phyloP scores from a whole-genome alignment of 2,888 invertebrate species.

The Priocnemis perturbator region DNA sequence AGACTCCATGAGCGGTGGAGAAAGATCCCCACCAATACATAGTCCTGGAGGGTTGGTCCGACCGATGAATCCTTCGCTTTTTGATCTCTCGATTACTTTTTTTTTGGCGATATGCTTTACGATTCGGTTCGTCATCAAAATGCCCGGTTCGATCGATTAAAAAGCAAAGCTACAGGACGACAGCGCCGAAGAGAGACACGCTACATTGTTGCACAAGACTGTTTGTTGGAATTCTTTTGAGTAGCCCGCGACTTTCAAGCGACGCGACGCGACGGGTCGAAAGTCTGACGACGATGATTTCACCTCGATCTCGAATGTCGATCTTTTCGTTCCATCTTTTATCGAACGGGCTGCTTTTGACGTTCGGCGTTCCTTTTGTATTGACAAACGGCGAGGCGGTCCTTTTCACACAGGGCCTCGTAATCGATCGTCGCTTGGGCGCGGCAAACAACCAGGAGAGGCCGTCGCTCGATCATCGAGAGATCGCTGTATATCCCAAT shows the following conservation, averaged over 20 bases:
- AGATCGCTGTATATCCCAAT: slow-evolving; percentile 4
- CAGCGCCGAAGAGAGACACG: not conserved
- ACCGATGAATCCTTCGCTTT: not conserved
- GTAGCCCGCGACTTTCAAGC: too few relatives aligned
- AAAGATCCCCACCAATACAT: slow-evolving; percentile 10
- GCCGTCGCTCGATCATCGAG: slow-evolving; percentile 20
- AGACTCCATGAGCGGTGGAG: slow-evolving; percentile 7
- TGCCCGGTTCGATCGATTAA: not conserved
- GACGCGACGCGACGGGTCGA: too few relatives aligned
- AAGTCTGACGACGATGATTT: too few relatives aligned
- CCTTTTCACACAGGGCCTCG: not conserved
- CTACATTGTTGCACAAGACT: too few relatives aligned
- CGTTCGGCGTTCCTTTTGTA: not conserved
- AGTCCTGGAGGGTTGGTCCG: not conserved
- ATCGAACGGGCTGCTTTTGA: not conserved
- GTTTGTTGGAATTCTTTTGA: too few relatives aligned
- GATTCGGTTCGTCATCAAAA: not conserved
- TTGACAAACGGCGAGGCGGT: slow-evolving; percentile 4
- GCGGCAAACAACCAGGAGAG: not conserved
- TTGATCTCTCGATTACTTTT: slow-evolving; percentile 4
- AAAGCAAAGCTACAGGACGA: not conserved
- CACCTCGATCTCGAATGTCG: not conserved
- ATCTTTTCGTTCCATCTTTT: not conserved
- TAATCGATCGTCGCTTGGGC: slow-evolving; percentile 1
- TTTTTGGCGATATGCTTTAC: not conserved